Conservation (phyloP, 2,113 vertebrate species). For the Microcebus jonahi region DNA sequence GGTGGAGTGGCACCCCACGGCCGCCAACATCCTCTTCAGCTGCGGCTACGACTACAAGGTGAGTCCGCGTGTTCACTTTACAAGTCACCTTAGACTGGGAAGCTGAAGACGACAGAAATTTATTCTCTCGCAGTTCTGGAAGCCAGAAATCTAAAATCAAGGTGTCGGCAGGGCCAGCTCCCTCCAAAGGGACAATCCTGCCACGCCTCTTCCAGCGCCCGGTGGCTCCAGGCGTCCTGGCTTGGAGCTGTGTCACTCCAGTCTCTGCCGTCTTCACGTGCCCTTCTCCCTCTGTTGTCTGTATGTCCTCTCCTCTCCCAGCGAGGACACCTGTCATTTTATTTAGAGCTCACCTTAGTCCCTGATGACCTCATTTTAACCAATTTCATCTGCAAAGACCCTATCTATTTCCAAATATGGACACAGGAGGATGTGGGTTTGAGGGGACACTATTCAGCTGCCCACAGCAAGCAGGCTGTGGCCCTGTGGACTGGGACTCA, state of each 20-base stretch:
- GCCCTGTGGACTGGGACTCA: not conserved
- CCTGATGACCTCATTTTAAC: not conserved
- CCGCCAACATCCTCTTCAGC: slow-evolving; percentile 93
- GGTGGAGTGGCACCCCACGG: slow-evolving; percentile 96
- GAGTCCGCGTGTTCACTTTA: not conserved
- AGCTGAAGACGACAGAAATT: not conserved
- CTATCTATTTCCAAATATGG: not conserved
- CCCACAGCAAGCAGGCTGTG: not conserved
- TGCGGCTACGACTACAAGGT: slow-evolving; percentile 96
- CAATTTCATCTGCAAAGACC: not conserved
- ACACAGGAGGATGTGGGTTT: not conserved
- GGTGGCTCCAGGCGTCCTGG: not conserved
- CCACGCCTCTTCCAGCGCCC: not conserved
- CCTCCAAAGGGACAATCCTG: not conserved
- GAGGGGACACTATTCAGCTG: not conserved
- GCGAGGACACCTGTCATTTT: not conserved
- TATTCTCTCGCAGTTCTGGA: too few species aligned
- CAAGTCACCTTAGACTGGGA: rapidly evolving
- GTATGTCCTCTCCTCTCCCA: not conserved
- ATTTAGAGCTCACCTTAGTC: not conserved
- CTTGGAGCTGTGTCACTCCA: rapidly evolving
- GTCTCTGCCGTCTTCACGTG: not conserved
- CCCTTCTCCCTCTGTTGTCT: not conserved
- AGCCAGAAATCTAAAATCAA: too few species aligned
- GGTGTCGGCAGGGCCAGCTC: not conserved